Base-by-base conservation (phyloP, 1,140 invertebrate species). In the Atta cephalotes region DNA sequence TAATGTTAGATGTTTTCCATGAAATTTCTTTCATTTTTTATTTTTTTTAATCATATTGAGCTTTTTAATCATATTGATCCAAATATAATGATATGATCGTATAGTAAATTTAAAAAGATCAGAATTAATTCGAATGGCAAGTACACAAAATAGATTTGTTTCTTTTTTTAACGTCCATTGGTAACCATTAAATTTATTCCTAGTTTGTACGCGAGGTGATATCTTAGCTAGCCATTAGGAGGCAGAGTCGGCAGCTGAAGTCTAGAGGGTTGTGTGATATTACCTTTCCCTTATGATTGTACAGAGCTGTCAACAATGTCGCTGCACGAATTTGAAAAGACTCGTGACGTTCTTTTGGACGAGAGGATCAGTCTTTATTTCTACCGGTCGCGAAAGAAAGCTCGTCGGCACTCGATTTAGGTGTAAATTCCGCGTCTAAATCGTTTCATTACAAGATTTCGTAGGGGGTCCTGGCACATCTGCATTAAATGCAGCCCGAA, bases 391-490 rank as follows among this genome's bases (percentile, higher is more conserved):
- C 56, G 66, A 70, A 35, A 58, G 79, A 72, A 58, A 81, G 85
- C 51, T 81, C 51, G 56, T 28, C 68, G 66, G 71, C 60, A 58
- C 71, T 77, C 70, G 89, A 39, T 72, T 82, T 87, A 49, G 31
- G 58, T 92, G 92, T 88, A 90, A 93, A 94, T 94, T 95, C 94
- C 91, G 93, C 91, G 92, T 92, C 92, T 95, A 95, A 95, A 95
- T 95, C 94, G 93, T 91, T 94, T 95, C 94, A 95, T 95, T 95
- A 95, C 91, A 85, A 62, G 74, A 62, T 86, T 86, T 94, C 93
- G 93, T 94, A 94, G 94, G 95, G 94, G 94, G 93, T 95, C 93
- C 76, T 87, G 92, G 89, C 89, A 92, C 91, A 94, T 95, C 95
- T 95, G 94, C 94, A 95, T 95, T 85, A 88, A 88, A 91, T 90